Evolutionary conservation across 2,797 vertebrate species (phyloP).

Genomic region (Bovichtus variegatus): DNA sequence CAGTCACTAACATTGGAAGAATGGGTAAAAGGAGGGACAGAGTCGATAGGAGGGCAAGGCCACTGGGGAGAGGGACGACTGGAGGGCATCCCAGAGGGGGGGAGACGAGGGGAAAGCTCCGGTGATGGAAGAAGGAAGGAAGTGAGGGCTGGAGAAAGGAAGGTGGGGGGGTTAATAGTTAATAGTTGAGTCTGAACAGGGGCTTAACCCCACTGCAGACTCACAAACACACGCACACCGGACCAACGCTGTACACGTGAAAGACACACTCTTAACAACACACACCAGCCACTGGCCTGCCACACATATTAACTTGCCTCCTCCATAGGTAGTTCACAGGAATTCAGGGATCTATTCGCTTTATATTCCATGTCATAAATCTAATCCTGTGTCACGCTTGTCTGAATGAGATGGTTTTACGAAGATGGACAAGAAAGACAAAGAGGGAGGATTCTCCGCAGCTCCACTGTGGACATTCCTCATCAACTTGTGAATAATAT

Average conservation of each 20-base stretch:
- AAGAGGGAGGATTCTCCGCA: slow-evolving; percentile 50
- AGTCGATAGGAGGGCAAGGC: slow-evolving; percentile 38
- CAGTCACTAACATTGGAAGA: slow-evolving; percentile 14
- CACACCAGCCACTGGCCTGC: not conserved
- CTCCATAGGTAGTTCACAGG: not conserved
- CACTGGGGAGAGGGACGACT: slow-evolving; percentile 32
- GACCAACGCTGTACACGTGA: slow-evolving; percentile 38
- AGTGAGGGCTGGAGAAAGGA: slow-evolving; percentile 31
- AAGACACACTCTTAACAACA: slow-evolving; percentile 11
- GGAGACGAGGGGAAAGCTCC: not conserved
- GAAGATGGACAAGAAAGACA: slow-evolving; percentile 32
- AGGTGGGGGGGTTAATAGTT: slow-evolving; percentile 47
- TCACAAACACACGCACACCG: slow-evolving; percentile 10
- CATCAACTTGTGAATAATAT: slow-evolving; percentile 67
- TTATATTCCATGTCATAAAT: slow-evolving; percentile 34
- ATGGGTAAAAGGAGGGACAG: not conserved
- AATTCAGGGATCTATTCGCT: slow-evolving; percentile 16
- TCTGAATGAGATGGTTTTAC: slow-evolving; percentile 41
- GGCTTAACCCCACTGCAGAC: slow-evolving; percentile 39
- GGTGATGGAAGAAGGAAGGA: not conserved
- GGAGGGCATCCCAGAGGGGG: slow-evolving; percentile 27
- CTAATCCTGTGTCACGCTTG: slow-evolving; percentile 23
- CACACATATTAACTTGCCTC: not conserved
- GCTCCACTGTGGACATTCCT: slow-evolving; percentile 69
- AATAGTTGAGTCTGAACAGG: slow-evolving; percentile 35